Evolutionary conservation across 1,140 invertebrate genomes (phyloP).

Genomic region (Aporrectodea caliginosa): DNA sequence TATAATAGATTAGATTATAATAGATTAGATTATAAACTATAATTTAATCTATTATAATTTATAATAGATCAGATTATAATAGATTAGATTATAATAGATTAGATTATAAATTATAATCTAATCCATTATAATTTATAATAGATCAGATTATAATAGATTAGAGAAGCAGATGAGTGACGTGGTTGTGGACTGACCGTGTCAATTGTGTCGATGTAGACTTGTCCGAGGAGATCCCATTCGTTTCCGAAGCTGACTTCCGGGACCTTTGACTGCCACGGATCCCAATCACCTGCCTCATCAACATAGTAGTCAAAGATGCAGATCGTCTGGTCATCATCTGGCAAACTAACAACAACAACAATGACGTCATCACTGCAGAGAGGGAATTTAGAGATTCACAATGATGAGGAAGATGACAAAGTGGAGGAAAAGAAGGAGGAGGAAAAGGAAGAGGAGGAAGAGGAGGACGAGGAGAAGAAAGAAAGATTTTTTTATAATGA

Average conservation of each 20-base stretch:
- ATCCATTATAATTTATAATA: too few species aligned
- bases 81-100: too few species aligned
- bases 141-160: too few species aligned
- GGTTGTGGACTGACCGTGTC: conserved; percentile 45
- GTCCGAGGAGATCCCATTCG: conserved; percentile 50
- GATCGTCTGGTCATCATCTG: conserved; percentile 56
- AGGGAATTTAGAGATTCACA: not conserved
- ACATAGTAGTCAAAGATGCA: conserved; percentile 58
- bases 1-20: too few species aligned
- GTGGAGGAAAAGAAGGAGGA: too few species aligned
- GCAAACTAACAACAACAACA: conserved; percentile 53
- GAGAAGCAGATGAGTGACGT: not conserved
- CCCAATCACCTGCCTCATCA: conserved; percentile 57
- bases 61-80: too few species aligned
- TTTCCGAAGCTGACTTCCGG: conserved; percentile 49
- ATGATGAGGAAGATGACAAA: not conserved
- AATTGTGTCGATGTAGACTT: conserved; percentile 54
- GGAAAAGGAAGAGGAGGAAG: too few species aligned
- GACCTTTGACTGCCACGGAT: conserved; percentile 53
- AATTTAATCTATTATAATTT: too few species aligned
- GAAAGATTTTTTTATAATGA: too few species aligned
- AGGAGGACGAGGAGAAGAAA: too few species aligned
- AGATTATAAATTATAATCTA: too few species aligned
- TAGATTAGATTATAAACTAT: too few species aligned
- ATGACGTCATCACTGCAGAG: conserved; percentile 46